Evolutionary conservation across 2,888 invertebrate species (phyloP).

Genomic region (Aphodius sticticus): DNA sequence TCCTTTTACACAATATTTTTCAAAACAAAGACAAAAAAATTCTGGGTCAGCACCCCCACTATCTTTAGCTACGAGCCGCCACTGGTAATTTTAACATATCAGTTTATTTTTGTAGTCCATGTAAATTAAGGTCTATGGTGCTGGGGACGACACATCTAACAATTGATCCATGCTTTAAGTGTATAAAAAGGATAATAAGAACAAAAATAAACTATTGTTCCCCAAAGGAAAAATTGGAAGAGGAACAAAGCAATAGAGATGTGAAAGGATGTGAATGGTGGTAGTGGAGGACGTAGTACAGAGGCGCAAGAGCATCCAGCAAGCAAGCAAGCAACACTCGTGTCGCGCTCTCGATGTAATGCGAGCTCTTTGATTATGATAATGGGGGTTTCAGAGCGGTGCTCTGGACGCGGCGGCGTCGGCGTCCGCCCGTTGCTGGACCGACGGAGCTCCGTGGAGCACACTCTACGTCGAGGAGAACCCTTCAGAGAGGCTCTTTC

Average conservation of each 20-base stretch:
- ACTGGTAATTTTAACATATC: too few species aligned
- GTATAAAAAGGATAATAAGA: too few species aligned
- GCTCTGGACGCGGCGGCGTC: slow-evolving; percentile 26
- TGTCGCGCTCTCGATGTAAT: slow-evolving; percentile 43
- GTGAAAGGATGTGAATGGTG: background rate
- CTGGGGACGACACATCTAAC: too few species aligned
- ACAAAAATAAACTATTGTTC: too few species aligned
- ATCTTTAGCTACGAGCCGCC: too few species aligned
- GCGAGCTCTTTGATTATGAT: slow-evolving; percentile 47
- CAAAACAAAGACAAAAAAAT: too few species aligned
- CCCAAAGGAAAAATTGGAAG: background rate
- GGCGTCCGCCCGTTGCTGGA: slow-evolving; percentile 41
- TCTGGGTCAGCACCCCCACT: too few species aligned
- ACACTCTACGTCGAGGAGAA: slow-evolving; percentile 40
- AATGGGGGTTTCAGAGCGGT: slow-evolving; percentile 38
- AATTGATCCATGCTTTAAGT: too few species aligned
- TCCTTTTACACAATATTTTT: too few species aligned
- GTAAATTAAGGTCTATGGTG: too few species aligned
- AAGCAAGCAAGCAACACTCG: background rate
- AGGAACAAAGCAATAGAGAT: background rate
- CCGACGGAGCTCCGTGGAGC: slow-evolving; percentile 43
- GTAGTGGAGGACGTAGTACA: background rate
- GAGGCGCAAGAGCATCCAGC: background rate
- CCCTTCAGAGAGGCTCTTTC: slow-evolving; percentile 45
- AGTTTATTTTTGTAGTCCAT: too few species aligned